These are phyloP conservation scores for Lepus americanus DNA, from an alignment of 2,113 vertebrate genomes.

Conservation along the genomic window DNA sequence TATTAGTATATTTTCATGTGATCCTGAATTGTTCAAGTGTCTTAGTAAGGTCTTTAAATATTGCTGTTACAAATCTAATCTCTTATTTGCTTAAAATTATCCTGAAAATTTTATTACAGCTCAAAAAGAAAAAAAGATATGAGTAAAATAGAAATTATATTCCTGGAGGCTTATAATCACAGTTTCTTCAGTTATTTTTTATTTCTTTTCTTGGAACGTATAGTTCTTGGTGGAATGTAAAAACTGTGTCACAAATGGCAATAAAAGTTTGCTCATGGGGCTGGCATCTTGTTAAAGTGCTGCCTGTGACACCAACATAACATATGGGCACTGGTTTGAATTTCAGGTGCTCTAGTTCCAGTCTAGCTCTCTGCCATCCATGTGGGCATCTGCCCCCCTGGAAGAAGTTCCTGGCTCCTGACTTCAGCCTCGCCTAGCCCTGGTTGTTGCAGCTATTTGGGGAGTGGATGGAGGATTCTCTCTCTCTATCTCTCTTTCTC, in stretches of 20 bases:
- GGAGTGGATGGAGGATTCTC: no score
- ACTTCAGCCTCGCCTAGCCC: no score
- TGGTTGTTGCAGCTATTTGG: no score
- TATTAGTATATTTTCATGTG: neutral
- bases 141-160: neutral
- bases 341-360: no score
- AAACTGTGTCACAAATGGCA: neutral
- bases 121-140: constrained; percentile 29
- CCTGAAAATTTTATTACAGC: constrained; percentile 24
- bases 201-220: neutral
- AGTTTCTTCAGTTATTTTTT: constrained; percentile 6
- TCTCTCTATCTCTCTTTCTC: no score
- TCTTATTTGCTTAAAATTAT: constrained; percentile 31
- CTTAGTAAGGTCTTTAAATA: constrained; percentile 46
- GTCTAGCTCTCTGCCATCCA: no score
- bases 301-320: no score
- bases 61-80: neutral
- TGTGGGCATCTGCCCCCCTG: no score
- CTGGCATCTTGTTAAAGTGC: no score
- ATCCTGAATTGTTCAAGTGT: constrained; percentile 14
- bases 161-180: neutral
- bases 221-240: constrained; percentile 1
- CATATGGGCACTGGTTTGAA: no score
- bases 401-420: no score
- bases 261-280: constrained; percentile 11